Base-by-base conservation (phyloP, 2,113 vertebrate species). In the Cyprinodon tularosa region DNA sequence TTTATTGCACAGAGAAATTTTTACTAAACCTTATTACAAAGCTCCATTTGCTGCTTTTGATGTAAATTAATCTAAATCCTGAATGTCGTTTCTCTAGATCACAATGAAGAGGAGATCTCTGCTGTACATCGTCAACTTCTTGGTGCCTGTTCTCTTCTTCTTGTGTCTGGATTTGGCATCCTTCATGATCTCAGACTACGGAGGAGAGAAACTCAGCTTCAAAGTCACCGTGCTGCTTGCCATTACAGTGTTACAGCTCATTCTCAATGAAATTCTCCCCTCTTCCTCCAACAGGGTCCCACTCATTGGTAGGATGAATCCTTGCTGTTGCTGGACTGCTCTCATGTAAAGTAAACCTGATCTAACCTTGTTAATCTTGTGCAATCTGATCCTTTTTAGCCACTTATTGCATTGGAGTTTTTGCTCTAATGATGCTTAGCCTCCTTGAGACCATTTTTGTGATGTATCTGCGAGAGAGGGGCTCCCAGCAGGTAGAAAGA, bases 151-250 rank as follows among this genome's bases (percentile, higher is more conserved):
- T 0, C 76, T 94, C 0, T 91, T 92, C 71, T 92, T 96, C 74
- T 80, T 96, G 8, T 57, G 89, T 66, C 83, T 96, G 91, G 95
- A 96, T 42, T 77, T 96, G 84, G 84, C 92, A 11, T 94, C 95
- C 68, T 62, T 95, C 82, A 85, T 95, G 4, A 93, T 95, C 65
- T 91, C 94, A 45, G 93, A 94, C 72, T 71, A 45, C 1, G 84
- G 91, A 0, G 92, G 93, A 3, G 92, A 96, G 74, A 96, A 96
- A 72, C 76, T 94, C 53, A 42, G 90, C 78, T 94, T 94, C 61
- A 92, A 93, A 9, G 81, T 93, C 66, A 94, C 93, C 0, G 76
- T 94, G 69, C 84, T 92, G 59, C 88, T 94, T 1, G 89, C 90
- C 5, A 78, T 92, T 47, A 94, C 93, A 0, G 89, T 94, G 63